Base-by-base conservation (phyloP, 2,113 vertebrate species). In the Gymnogyps californianus region DNA sequence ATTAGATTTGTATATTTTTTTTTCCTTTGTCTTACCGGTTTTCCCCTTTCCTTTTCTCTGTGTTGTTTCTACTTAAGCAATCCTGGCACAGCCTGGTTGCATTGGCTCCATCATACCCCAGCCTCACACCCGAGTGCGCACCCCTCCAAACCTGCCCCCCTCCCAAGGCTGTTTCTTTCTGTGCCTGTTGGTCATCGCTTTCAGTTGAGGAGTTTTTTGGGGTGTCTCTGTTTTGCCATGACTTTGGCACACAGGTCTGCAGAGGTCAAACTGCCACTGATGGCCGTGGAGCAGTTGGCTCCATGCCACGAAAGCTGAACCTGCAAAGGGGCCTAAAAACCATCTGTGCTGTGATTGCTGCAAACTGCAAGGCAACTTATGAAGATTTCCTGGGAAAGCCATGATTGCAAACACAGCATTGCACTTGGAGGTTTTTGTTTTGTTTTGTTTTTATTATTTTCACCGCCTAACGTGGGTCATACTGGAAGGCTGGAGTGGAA, bases 31-130 rank as follows among this genome's bases (percentile, higher is more conserved):
- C 47, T 70, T 85, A 77, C 69, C 2, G 0, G 25, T 94, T 96
- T 96, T 67, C 64, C 58, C 69, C 90, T 91, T 94, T 90, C 67
- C 79, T 89, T 86, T 71, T 90, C 79, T 59, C 40, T 32, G 25
- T 24, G 46, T 38, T 75, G 6, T 64, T 86, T 47, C 54, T 59
- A 2, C 69, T 94, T 75, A 8, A 82, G 80, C 91, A 95, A 89
- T 38, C 20, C 54, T 82, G 74, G 77, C 91, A 69, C 32, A 17
- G 74, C 34, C 69, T 0, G 0, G 38, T n/a, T 34, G 31, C 15
- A 1, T 7, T 31, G 21, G 44, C 77, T 91, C 42, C 1, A 0
- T 67, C 55, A 51, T 7, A 3, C 10, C 34, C 31, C 82, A 80
- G 24, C 15, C 34, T 75, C 70, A 21, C 16, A 13, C 19, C 20